Evolutionary conservation across 2,888 invertebrate species (phyloP).

Genomic region (Arctia plantaginis): DNA sequence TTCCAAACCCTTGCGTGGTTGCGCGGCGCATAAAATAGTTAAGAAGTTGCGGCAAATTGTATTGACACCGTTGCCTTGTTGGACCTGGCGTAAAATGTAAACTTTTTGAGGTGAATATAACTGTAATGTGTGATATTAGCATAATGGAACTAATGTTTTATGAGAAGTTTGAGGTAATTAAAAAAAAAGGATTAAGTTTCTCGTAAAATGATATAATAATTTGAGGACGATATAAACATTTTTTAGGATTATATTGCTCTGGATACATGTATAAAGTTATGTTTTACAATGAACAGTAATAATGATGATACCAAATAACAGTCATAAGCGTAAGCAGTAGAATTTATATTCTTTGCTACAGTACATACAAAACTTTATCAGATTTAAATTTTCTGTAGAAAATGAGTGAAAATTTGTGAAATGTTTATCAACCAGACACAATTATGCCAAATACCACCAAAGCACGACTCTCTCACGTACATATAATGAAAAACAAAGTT

Average conservation of each 20-base stretch:
- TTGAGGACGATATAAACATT: background rate
- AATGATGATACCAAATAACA: background rate
- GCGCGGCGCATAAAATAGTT: conserved; percentile 61
- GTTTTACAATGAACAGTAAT: background rate
- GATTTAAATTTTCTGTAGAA: background rate
- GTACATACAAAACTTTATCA: too few relatives aligned
- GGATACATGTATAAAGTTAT: background rate
- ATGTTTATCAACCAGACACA: too few relatives aligned
- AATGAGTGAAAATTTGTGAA: background rate
- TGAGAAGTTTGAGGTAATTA: background rate
- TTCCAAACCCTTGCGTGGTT: conserved; percentile 26
- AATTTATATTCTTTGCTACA: too few relatives aligned
- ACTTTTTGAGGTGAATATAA: conserved; percentile 27
- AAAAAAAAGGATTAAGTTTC: too few relatives aligned
- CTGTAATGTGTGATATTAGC: background rate
- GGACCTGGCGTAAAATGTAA: conserved; percentile 42
- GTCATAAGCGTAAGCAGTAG: background rate
- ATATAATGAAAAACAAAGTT: too few relatives aligned
- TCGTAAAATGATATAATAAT: too few relatives aligned
- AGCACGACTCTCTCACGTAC: too few relatives aligned
- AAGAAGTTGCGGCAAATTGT: conserved; percentile 58
- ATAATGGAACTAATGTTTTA: background rate
- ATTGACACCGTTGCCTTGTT: conserved; percentile 60
- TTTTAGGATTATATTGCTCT: background rate
- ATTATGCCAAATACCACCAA: too few relatives aligned